Percentiles rank a stretch among this genome's conserved stretches.
These are phyloP conservation scores for Cliona cf. orientalis DNA, from an alignment of 37 sponge, comb jelly and placozoan genomes.

Conservation along the genomic window DNA sequence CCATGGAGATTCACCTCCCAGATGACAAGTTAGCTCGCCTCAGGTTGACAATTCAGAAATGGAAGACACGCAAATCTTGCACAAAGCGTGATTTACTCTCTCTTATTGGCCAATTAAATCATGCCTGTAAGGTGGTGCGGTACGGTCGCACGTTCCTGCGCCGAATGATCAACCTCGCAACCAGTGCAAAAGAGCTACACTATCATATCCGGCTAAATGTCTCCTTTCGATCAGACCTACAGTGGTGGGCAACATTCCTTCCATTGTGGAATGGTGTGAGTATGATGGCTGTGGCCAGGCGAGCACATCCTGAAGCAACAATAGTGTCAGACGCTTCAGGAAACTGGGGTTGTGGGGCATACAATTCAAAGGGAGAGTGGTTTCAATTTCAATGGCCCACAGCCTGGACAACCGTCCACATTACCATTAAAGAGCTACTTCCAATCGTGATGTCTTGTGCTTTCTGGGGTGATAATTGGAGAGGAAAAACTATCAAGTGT, in stretches of 20 bases:
- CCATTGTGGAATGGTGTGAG: slow-evolving; percentile 7
- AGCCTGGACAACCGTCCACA: no score
- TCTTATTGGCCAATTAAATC: slow-evolving; percentile 8
- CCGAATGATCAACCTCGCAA: background rate
- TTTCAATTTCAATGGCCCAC: no score
- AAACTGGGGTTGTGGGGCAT: slow-evolving; percentile 4
- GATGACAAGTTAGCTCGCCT: background rate
- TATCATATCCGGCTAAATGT: slow-evolving; percentile 5
- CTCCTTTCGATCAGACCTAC: background rate
- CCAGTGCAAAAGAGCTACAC: background rate
- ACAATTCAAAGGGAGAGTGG: no score
- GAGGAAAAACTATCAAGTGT: no score
- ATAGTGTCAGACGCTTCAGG: slow-evolving; percentile 13
- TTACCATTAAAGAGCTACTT: no score
- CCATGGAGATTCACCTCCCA: slow-evolving; percentile 20
- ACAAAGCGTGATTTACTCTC: slow-evolving; percentile 6
- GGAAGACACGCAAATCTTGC: background rate
- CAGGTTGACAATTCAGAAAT: no score
- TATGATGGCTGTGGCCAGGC: background rate
- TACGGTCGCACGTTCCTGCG: slow-evolving; percentile 7
- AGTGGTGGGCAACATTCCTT: slow-evolving; percentile 5
- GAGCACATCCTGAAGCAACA: background rate
- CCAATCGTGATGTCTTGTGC: no score
- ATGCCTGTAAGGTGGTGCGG: slow-evolving; percentile 11
- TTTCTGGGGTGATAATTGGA: no score